phyloP scores from a whole-genome alignment of 2,797 vertebrate species.

The Phoebastria nigripes region DNA sequence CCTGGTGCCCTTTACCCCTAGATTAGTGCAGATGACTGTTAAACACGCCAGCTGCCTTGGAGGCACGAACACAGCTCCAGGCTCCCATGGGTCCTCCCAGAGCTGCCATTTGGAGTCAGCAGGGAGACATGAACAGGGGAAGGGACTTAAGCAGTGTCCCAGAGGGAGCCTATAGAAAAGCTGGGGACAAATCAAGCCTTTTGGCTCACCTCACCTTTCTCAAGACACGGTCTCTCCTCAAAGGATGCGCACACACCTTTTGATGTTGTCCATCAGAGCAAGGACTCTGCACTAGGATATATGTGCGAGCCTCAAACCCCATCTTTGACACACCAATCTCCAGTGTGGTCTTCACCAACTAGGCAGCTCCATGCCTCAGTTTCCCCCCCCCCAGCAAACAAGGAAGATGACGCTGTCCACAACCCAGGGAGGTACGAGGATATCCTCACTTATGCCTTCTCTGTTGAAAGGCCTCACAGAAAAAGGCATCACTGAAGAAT shows the following conservation, averaged over 20 bases:
- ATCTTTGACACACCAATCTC: not conserved
- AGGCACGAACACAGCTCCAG: not conserved
- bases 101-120: not conserved
- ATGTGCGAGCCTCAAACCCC: not conserved
- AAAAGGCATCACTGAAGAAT: not conserved
- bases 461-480: not conserved
- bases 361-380: not conserved
- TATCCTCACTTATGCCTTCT: not conserved
- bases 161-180: not conserved
- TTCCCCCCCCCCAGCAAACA: not conserved
- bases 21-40: not conserved
- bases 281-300: not conserved
- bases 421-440: not conserved
- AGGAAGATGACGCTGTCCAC: not conserved
- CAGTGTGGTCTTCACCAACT: not conserved
- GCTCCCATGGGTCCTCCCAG: not conserved
- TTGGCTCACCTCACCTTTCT: not conserved
- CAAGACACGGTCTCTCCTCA: not conserved
- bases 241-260: rapidly evolving
- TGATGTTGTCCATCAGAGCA: not conserved
- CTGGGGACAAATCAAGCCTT: not conserved
- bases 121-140: not conserved
- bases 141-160: not conserved
- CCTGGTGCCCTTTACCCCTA: not conserved
- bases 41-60: not conserved